Base-by-base conservation (phyloP, 2,113 vertebrate species). In the Artemisiospiza belli region DNA sequence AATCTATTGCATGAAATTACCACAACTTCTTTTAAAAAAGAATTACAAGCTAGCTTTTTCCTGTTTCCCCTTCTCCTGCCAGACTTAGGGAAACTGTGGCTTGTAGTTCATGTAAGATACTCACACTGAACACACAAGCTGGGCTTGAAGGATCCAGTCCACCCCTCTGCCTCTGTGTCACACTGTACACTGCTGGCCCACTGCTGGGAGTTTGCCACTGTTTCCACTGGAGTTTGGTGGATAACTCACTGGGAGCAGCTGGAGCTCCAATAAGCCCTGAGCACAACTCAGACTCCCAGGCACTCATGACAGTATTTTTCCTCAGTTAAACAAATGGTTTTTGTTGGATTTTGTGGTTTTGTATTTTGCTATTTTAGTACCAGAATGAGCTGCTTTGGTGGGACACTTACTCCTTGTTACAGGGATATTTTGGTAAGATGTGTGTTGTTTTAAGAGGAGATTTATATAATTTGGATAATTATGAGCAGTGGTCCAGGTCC, bases 311-410 rank as follows among this genome's bases (percentile, higher is more conserved):
- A 54, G n/a, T 82, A 17, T 59, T 84, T 95, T 91, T 82, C 62
- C 49, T 46, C 9, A 7, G 74, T n/a, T 76, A 66, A 92, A 66
- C 1, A 2, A 81, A 10, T 63, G 39, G 13, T 73, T 89, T 87
- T 87, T 81, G 41, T 62, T 90, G 55, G 25, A 31, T 90, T 94
- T 81, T 79, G 58, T 82, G 84, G 84, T 20, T 96, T 80, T 83
- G 43, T 20, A 13, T 86, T 88, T 90, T 89, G 76, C 76, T 93
- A 4, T 77, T 96, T 94, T 77, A 64, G 76, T 89, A 61, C 44
- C 43, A 75, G 67, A 84, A 73, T 14, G 21, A 91, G 87, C 41
- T 85, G 47, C 63, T 88, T 85, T 90, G n/a, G 59, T 2, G 1
- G 28, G 31, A 25, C 28, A 61, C 31, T 92, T 89, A 8, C n/a